Conservation (phyloP, 2,888 invertebrate genomes). For the Dryomyza anilis region DNA sequence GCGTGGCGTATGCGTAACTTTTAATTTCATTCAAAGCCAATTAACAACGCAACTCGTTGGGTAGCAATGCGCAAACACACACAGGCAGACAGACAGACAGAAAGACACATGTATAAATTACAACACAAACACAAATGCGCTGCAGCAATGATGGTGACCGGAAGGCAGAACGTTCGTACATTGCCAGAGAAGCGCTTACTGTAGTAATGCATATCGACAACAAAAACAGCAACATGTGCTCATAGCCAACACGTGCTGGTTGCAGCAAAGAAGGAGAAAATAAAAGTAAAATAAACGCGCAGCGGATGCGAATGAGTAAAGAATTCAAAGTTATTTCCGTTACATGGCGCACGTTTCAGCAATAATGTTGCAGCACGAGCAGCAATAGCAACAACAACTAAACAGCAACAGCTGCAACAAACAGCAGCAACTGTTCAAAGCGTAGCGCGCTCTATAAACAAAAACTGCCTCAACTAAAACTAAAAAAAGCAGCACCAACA, state of each 20-base stretch:
- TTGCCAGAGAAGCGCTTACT: too few relatives aligned
- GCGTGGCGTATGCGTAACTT: slow-evolving; percentile 21
- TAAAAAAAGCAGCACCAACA: too few relatives aligned
- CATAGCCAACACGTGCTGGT: slow-evolving; percentile 2
- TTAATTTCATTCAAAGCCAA: slow-evolving; percentile 21
- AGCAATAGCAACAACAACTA: background rate
- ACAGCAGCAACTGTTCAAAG: background rate
- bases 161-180: too few relatives aligned
- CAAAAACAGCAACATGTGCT: slow-evolving; percentile 10
- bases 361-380: slow-evolving; percentile 10
- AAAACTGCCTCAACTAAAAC: too few relatives aligned
- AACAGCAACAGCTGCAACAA: background rate
- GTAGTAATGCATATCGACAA: slow-evolving; percentile 25
- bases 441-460: background rate
- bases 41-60: slow-evolving; percentile 8
- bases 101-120: too few relatives aligned
- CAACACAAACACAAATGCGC: too few relatives aligned
- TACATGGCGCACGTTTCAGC: slow-evolving; percentile 18
- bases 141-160: too few relatives aligned
- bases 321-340: background rate
- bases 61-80: background rate
- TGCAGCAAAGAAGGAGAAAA: background rate
- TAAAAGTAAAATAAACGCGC: background rate
- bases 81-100: too few relatives aligned
- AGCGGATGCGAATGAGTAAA: background rate